Conservation (phyloP, 2,888 invertebrate genomes). For the Agrochola lychnidis region DNA sequence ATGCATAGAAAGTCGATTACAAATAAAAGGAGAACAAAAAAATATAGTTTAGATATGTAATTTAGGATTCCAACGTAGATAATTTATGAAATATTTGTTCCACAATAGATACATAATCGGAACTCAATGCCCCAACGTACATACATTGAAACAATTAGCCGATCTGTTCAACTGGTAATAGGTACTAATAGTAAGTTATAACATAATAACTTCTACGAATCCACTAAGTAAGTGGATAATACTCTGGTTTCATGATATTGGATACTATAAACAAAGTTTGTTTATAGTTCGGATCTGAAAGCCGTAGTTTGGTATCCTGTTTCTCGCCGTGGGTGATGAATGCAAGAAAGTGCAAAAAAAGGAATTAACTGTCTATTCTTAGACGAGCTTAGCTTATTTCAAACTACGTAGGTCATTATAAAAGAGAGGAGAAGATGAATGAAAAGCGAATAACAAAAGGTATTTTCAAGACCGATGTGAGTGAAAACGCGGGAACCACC, state of each 20-base stretch:
- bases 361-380: too few species aligned
- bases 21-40: background rate
- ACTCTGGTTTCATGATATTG: constrained; percentile 25
- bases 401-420: background rate
- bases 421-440: too few species aligned
- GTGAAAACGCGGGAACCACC: background rate
- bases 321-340: background rate
- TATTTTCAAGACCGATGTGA: background rate
- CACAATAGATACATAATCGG: background rate
- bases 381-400: background rate
- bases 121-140: background rate
- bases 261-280: constrained; percentile 27
- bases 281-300: constrained; percentile 21
- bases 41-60: background rate
- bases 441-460: background rate
- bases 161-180: background rate
- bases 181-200: constrained; percentile 12
- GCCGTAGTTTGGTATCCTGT: background rate
- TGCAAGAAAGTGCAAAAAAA: background rate
- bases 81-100: background rate
- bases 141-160: constrained; percentile 5
- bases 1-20: too few species aligned
- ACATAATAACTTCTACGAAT: constrained; percentile 17
- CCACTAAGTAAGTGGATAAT: constrained; percentile 24
- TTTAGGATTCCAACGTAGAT: background rate